Conservation (phyloP, 2,888 invertebrate species). For the Agriotes lineatus region DNA sequence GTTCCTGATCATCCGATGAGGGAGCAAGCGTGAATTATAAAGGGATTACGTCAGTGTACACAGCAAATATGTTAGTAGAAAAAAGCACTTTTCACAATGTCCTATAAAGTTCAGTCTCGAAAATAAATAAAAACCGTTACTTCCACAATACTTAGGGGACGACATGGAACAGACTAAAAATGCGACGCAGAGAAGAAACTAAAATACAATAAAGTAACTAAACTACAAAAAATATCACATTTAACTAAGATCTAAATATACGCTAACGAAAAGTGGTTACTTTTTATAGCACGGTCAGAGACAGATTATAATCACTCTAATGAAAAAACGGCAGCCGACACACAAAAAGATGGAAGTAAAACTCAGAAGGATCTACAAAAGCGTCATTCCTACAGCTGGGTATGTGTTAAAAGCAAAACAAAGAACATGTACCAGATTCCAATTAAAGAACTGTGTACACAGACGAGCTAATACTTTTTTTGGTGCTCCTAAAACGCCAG, state of each 20-base stretch:
- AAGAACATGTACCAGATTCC: constrained; percentile 30
- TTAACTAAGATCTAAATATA: constrained; percentile 34
- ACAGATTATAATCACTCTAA: neutral
- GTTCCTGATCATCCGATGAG: constrained; percentile 72
- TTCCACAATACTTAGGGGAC: neutral
- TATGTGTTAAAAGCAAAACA: constrained; percentile 33
- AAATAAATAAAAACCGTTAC: constrained; percentile 9
- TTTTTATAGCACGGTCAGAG: constrained; percentile 38
- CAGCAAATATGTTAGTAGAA: constrained; percentile 51
- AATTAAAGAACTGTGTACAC: constrained; percentile 58
- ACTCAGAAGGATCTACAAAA: constrained; percentile 27
- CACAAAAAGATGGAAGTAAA: constrained; percentile 11
- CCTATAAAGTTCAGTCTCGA: constrained; percentile 18
- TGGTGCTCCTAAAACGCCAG: constrained; percentile 40
- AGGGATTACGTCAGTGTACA: constrained; percentile 60
- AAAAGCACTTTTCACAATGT: constrained; percentile 20
- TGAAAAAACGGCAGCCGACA: neutral
- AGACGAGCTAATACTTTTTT: constrained; percentile 53
- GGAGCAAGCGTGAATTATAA: constrained; percentile 62
- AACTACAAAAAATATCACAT: constrained; percentile 40
- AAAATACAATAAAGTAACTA: constrained; percentile 22
- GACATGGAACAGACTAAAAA: constrained; percentile 8
- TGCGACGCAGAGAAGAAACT: constrained; percentile 24
- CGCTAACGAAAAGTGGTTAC: constrained; percentile 36
- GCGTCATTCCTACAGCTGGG: constrained; percentile 10